Evolutionary conservation across 2,797 vertebrate species (phyloP).

Genomic region (Trachurus trachurus): DNA sequence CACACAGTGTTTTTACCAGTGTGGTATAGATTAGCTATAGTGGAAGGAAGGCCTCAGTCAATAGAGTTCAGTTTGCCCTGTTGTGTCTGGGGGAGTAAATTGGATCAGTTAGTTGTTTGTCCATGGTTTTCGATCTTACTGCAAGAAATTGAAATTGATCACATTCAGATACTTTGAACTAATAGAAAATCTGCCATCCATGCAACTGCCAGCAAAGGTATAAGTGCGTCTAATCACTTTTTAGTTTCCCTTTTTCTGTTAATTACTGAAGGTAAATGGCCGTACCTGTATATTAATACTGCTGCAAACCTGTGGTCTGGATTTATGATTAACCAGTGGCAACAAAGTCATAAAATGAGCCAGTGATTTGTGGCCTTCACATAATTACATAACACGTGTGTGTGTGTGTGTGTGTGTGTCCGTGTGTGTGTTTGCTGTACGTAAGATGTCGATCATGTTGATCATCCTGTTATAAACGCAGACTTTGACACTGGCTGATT

Average conservation of each 20-base stretch:
- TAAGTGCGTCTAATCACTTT: not conserved
- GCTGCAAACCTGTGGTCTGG: conserved; percentile 7
- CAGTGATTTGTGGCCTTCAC: conserved; percentile 25
- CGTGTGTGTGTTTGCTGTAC: conserved; percentile 14
- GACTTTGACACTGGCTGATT: conserved; percentile 65
- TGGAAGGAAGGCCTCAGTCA: not conserved
- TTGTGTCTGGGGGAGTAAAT: not conserved
- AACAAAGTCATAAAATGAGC: conserved; percentile 25
- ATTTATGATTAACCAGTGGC: conserved; percentile 58
- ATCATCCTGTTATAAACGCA: conserved; percentile 64
- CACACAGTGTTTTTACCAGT: not conserved
- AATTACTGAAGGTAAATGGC: not conserved
- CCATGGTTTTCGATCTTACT: conserved; percentile 29
- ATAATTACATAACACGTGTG: not conserved
- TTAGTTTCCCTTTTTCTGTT: not conserved
- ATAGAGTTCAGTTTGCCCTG: conserved; percentile 1
- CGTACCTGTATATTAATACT: not conserved
- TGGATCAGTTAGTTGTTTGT: conserved; percentile 19
- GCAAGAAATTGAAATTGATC: conserved; percentile 19
- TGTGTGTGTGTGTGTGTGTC: no score
- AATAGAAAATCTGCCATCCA: not conserved
- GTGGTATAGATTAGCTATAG: conserved; percentile 1
- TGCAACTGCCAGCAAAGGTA: not conserved
- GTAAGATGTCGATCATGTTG: not conserved
- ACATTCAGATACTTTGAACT: conserved; percentile 2